Evolutionary conservation across 2,113 vertebrate species (phyloP).

Genomic region (Pteropus alecto): DNA sequence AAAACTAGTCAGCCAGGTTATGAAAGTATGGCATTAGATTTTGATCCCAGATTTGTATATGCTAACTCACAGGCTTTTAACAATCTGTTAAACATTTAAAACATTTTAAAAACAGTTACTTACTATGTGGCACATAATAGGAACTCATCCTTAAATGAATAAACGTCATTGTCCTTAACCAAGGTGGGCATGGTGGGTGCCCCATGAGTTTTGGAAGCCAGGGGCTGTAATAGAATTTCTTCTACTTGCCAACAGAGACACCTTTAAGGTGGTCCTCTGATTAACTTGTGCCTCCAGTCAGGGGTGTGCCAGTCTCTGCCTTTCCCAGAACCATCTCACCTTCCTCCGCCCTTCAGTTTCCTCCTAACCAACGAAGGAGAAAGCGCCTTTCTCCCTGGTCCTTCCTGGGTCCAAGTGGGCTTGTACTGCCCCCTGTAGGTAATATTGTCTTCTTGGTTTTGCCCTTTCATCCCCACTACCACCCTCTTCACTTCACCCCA

Average conservation of each 20-base stretch:
- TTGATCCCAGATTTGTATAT: background rate
- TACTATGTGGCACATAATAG: background rate
- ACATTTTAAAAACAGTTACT: background rate
- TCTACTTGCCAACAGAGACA: background rate
- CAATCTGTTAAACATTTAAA: constrained; percentile 2
- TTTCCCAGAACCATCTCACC: background rate
- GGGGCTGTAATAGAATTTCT: background rate
- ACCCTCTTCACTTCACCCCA: background rate
- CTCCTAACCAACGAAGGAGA: background rate
- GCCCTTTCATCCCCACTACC: background rate
- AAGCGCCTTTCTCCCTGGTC: background rate
- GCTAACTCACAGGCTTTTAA: background rate
- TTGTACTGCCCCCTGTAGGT: background rate
- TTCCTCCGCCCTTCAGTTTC: background rate
- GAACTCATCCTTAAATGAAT: background rate
- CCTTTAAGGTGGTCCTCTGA: background rate
- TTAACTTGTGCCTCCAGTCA: background rate
- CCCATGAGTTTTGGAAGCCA: background rate
- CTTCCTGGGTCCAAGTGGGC: background rate
- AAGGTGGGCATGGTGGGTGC: background rate
- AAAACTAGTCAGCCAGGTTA: background rate
- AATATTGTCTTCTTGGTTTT: background rate
- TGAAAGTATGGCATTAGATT: background rate
- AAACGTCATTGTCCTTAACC: background rate
- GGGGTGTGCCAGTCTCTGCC: background rate